phyloP scores from a whole-genome alignment of 2,888 invertebrate genomes.

The Zootermopsis nevadensis region DNA sequence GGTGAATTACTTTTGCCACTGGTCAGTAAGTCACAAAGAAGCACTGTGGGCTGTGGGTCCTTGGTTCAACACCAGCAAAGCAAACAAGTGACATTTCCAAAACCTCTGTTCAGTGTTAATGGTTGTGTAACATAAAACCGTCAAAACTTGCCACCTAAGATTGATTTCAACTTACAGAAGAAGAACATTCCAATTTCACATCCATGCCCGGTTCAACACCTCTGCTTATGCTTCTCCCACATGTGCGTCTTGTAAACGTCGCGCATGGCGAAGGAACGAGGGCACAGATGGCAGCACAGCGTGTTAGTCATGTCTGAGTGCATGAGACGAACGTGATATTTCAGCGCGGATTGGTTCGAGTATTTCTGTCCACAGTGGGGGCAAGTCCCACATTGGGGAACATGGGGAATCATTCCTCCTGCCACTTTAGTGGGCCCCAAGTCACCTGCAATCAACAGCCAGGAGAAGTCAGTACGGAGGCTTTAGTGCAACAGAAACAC shows the following conservation, averaged over 20 bases:
- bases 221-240: constrained; percentile 70
- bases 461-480: constrained; percentile 6
- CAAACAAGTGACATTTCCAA: not conserved
- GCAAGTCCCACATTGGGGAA: constrained; percentile 71
- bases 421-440: constrained; percentile 29
- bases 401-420: constrained; percentile 59
- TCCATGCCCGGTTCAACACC: constrained; percentile 45
- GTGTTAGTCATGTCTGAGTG: constrained; percentile 76
- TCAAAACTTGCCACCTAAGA: too few relatives aligned
- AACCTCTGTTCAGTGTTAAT: too few relatives aligned
- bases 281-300: constrained; percentile 76
- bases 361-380: constrained; percentile 77
- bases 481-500: not conserved
- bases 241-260: constrained; percentile 78
- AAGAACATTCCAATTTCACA: too few relatives aligned
- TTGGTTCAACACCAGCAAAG: not conserved
- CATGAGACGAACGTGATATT: constrained; percentile 76
- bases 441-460: constrained; percentile 39
- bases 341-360: constrained; percentile 76
- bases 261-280: constrained; percentile 75
- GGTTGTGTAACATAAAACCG: too few relatives aligned
- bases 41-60: not conserved
- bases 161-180: not conserved
- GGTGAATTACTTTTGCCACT: too few relatives aligned
- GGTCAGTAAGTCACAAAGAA: too few relatives aligned